phyloP scores from a whole-genome alignment of 2,113 vertebrate species.

The Tympanuchus pallidicinctus region DNA sequence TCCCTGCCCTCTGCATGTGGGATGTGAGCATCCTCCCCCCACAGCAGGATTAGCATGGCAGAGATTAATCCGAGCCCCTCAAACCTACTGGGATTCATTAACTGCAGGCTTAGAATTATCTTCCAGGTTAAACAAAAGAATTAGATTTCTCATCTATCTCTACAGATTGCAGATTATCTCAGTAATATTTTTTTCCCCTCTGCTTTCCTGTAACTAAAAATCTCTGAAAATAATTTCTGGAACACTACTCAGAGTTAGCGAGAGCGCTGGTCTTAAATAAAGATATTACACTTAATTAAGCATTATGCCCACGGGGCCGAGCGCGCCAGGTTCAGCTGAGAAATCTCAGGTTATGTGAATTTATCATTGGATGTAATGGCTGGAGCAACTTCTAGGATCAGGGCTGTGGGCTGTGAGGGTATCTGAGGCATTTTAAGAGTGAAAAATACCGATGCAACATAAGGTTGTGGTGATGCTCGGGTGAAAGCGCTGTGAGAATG shows the following conservation, averaged over 20 bases:
- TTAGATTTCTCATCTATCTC: constrained; percentile 18
- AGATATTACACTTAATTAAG: constrained; percentile 74
- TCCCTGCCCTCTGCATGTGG: neutral
- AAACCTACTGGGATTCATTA: constrained; percentile 48
- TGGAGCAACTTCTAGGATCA: neutral
- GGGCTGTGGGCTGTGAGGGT: constrained; percentile 20
- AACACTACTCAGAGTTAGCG: constrained; percentile 52
- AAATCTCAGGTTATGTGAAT: constrained; percentile 8
- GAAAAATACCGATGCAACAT: neutral
- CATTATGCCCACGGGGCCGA: constrained; percentile 46
- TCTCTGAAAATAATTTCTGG: constrained; percentile 66
- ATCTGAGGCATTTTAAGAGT: neutral
- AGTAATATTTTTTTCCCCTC: constrained; percentile 34
- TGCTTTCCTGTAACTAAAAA: constrained; percentile 47
- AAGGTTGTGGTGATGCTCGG: neutral
- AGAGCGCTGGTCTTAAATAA: constrained; percentile 50
- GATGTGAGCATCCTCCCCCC: neutral
- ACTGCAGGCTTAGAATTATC: neutral
- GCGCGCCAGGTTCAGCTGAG: constrained; percentile 3
- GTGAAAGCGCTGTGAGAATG: neutral
- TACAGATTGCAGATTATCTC: constrained; percentile 53
- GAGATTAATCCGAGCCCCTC: neutral
- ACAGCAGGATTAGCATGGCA: constrained; percentile 25
- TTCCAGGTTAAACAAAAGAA: constrained; percentile 61
- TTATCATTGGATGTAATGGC: neutral